phyloP scores from a whole-genome alignment of 2,797 vertebrate genomes.

The Halcyon chelicuti region DNA sequence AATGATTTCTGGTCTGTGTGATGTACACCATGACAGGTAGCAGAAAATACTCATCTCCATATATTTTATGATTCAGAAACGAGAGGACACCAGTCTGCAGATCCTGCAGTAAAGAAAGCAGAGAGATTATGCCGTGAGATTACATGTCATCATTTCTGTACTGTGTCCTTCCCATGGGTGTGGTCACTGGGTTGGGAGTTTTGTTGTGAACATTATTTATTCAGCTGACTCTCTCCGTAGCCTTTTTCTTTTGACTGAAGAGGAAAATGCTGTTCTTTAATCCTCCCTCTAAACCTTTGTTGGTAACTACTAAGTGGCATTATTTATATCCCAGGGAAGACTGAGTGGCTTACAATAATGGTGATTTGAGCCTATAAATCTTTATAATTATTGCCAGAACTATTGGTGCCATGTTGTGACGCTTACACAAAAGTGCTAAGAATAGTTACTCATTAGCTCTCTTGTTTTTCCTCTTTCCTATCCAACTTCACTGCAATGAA shows the following conservation, averaged over 20 bases:
- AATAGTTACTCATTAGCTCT: background rate
- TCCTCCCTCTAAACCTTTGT: background rate
- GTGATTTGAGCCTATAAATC: background rate
- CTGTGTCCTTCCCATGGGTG: background rate
- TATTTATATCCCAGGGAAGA: background rate
- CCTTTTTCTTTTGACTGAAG: background rate
- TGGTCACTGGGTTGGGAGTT: background rate
- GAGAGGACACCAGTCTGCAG: constrained; percentile 6
- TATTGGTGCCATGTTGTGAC: background rate
- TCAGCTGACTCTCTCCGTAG: background rate
- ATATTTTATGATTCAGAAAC: background rate
- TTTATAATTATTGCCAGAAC: background rate
- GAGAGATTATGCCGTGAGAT: background rate
- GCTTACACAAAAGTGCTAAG: background rate
- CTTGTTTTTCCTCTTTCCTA: background rate
- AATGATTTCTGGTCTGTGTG: background rate
- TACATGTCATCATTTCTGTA: background rate
- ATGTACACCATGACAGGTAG: background rate
- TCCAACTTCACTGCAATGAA: background rate
- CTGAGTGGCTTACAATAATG: background rate
- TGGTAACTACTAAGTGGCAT: background rate
- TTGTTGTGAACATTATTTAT: background rate
- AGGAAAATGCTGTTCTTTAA: background rate
- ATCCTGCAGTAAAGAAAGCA: background rate
- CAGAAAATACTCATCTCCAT: background rate